phyloP scores from a whole-genome alignment of 2,888 invertebrate species.

The Epicampocera succincta region DNA sequence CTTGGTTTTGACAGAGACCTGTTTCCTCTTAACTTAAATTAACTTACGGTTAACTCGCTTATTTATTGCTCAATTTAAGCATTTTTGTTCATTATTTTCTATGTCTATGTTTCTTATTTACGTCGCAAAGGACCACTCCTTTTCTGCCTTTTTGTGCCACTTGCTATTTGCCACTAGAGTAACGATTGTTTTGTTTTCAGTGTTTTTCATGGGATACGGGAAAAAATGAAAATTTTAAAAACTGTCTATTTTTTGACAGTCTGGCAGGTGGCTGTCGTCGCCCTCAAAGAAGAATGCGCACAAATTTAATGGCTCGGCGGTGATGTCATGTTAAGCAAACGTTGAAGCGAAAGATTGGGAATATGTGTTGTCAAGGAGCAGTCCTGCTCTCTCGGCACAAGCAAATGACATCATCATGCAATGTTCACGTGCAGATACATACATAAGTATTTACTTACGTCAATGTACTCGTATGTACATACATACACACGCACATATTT shows the following conservation, averaged over 20 bases:
- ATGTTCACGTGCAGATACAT: not conserved
- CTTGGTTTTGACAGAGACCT: no score
- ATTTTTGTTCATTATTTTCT: no score
- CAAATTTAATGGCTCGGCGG: conserved; percentile 9
- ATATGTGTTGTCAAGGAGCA: not conserved
- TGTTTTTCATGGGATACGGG: not conserved
- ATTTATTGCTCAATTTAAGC: no score
- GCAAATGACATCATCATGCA: conserved; percentile 35
- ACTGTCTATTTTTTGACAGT: not conserved
- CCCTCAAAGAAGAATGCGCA: conserved; percentile 3
- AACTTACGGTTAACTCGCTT: no score
- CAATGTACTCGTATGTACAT: not conserved
- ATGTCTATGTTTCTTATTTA: no score
- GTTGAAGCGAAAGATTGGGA: not conserved
- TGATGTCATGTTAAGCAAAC: conserved; percentile 43
- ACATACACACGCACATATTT: not conserved
- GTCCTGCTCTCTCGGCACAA: not conserved
- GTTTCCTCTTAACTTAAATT: no score
- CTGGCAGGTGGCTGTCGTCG: not conserved
- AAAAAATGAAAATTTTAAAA: not conserved
- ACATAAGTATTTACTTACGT: not conserved
- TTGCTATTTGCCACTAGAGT: no score
- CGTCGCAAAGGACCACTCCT: no score
- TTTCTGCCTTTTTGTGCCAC: no score
- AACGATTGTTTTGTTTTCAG: no score